Evolutionary conservation across 2,797 vertebrate species (phyloP), one percentile per base, ranked within the genome.

Genomic region (Bovichtus diacanthus): DNA sequence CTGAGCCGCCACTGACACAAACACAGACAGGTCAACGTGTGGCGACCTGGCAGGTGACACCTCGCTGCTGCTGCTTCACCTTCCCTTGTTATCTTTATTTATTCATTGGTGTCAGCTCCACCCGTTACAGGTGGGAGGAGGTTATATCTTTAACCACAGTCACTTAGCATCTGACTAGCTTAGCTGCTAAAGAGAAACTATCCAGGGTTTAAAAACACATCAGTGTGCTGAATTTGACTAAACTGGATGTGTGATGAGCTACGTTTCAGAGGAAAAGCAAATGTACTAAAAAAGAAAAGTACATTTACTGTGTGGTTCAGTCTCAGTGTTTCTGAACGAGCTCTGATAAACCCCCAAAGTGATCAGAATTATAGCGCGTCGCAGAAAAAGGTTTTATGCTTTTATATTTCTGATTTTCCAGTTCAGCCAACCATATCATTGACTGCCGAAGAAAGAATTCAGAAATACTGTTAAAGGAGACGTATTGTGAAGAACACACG

Each of bases 1-100:
- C 69, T 93, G 95, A 74, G 94, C 93, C 25, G 93, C 88, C 82
- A 86, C 79, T 82, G 34, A 55, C 39, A 73, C 58, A 56, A 46
- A 74, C 53, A 77, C 66, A 34, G 6, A 69, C 12, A 67, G 60
- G 62, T 80, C 74, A 69, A 0, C 13, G 1, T 19, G 11, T 62
- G 44, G 44, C 53, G 58, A 71, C 63, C 44, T 23, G 55, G 31
- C 79, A 66, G 72, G 46, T 80, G 39, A 64, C 61, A 16, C 29
- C 41, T 62, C 11, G 18, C 43, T 53, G 51, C 51, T 25, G 0
- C 29, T 25, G n/a, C n/a, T n/a, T n/a, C n/a, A n/a, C n/a, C n/a
- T n/a, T 31, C 10, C 0, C 51, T 34, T 41, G 29, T 59, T 23
- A 27, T 7, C 38, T 50, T 63, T 41, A 9, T 31, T 60, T 60